phyloP scores from a whole-genome alignment of 1,140 invertebrate genomes.

The Lasioglossum albipes region DNA sequence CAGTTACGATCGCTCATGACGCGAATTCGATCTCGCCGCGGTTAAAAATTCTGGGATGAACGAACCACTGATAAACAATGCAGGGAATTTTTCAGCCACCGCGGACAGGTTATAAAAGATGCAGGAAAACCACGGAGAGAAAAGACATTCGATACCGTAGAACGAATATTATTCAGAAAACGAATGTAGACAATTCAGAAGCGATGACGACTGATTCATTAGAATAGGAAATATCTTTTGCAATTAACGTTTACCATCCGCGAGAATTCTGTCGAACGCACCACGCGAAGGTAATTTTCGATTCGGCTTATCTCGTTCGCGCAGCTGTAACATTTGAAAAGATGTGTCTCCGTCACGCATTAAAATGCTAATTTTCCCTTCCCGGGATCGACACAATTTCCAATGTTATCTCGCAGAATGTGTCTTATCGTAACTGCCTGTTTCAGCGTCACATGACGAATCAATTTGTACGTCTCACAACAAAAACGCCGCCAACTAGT shows the following conservation, averaged over 20 bases:
- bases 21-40: neutral
- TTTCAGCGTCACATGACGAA: too few species aligned
- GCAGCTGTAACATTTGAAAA: slow-evolving; percentile 4
- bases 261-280: neutral
- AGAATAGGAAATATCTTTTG: too few species aligned
- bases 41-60: neutral
- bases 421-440: neutral
- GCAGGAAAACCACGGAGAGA: too few species aligned
- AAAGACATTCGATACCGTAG: neutral
- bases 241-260: neutral
- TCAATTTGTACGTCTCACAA: too few species aligned
- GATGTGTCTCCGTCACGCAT: neutral
- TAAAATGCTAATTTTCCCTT: slow-evolving; percentile 29
- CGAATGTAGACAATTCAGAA: too few species aligned
- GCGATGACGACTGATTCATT: too few species aligned
- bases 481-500: too few species aligned
- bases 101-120: too few species aligned
- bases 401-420: neutral
- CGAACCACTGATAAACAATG: neutral
- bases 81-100: too few species aligned
- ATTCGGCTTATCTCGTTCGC: neutral
- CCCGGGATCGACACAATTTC: neutral
- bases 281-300: neutral
- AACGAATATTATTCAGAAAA: too few species aligned
- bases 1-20: neutral